A percentile compares a stretch with the other conserved stretches of the same genome.
phyloP scores from a whole-genome alignment of 1,140 invertebrate species.

The Tetragonula clypearis region DNA sequence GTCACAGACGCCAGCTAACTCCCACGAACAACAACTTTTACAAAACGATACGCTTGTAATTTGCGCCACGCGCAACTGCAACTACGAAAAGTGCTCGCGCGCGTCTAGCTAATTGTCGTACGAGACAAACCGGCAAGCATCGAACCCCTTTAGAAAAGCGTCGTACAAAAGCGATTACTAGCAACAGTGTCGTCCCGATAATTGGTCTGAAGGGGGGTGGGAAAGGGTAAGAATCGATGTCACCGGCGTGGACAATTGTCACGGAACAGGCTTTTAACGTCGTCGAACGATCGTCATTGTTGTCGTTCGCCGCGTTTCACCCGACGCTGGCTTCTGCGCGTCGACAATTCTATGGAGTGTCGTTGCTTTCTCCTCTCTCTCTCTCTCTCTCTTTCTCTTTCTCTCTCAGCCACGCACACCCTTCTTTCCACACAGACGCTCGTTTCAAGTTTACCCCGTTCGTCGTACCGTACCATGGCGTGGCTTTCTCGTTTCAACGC shows the following conservation, averaged over 20 bases:
- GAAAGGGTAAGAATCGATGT: constrained; percentile 43
- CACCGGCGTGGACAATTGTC: constrained; percentile 39
- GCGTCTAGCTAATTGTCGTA: neutral
- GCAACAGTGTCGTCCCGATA: constrained; percentile 27
- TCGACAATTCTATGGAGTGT: constrained; percentile 37
- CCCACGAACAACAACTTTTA: no score
- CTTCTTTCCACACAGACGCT: neutral
- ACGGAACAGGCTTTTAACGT: constrained; percentile 41
- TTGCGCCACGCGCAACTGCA: no score
- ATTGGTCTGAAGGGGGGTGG: constrained; percentile 13
- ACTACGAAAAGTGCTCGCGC: no score
- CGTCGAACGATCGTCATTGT: constrained; percentile 52
- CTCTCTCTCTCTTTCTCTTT: neutral
- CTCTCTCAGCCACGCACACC: neutral
- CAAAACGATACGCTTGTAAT: no score
- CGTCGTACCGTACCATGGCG: neutral
- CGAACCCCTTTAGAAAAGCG: neutral
- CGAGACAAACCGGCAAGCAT: neutral
- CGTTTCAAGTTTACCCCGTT: constrained; percentile 24
- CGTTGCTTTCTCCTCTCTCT: neutral
- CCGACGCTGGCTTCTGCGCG: constrained; percentile 12
- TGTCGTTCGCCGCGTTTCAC: constrained; percentile 46
- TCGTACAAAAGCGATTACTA: constrained; percentile 24
- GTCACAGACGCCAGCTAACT: no score
- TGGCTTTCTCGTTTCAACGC: constrained; percentile 50